Evolutionary conservation across 1,140 invertebrate genomes (phyloP), one percentile per base, ranked within the genome.

Genomic region (Chironomus tepperi): DNA sequence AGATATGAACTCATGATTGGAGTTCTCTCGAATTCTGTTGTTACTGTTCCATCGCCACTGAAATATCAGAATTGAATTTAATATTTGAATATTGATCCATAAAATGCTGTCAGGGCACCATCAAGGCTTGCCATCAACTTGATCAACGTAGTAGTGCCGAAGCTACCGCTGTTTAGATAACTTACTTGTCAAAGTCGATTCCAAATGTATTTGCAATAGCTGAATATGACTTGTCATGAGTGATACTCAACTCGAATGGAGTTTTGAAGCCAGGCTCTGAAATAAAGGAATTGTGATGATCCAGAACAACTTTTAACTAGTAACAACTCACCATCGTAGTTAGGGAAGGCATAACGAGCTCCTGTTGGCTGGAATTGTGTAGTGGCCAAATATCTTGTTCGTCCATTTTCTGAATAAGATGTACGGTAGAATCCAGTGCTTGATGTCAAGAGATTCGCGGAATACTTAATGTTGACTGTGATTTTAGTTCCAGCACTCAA

Each of bases 341-440:
- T 88, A 0, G 89, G 89, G 74, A 89, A 90, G 0, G 86, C 86
- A 73, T 78, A 78, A n/a, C 89, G 79, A 1, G 89, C 89, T 70
- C 82, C 78, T 7, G 83, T 83, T 0, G 88, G 85, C 76, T 89
- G 85, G 77, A 89, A 89, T 64, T 89, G 87, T 2, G 88, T 87
- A 0, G 78, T 75, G 0, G 79, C 81, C n/a, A 67, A 18, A 3
- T 67, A 67, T 67, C 5, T 18, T 67, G 65, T 67, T n/a, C 2
- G 7, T 18, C 65, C n/a, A 16, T 18, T 18, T 18, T 18, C 7
- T 8, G 7, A 1, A 21, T 67, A 47, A 47, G 43, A 10, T 47
- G 43, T 47, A 3, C 43, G 43, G 8, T 47, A 47, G 15, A 47
- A 47, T 10, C 43, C 43, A 47, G 43, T 47, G 43, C 43, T 47